Conservation (phyloP, 2,888 invertebrate species). For the Cephus nigrinus region DNA sequence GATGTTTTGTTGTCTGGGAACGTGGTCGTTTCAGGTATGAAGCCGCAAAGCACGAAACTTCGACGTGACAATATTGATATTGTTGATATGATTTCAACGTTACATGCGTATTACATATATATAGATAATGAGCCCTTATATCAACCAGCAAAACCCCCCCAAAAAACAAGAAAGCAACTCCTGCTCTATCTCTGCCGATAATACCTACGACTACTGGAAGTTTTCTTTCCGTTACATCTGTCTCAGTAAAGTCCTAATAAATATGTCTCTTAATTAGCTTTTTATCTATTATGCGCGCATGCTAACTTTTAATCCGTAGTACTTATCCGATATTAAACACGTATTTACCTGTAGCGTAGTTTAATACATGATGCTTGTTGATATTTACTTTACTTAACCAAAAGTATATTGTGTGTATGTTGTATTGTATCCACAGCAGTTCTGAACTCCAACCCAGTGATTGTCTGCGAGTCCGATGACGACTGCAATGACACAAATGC, state of each 20-base stretch:
- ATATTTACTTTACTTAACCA: conserved; percentile 33
- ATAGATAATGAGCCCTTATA: conserved; percentile 22
- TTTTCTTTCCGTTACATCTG: conserved; percentile 64
- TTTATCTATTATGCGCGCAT: conserved; percentile 41
- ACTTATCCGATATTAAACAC: conserved; percentile 26
- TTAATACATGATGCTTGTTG: conserved; percentile 34
- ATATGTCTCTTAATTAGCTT: conserved; percentile 43
- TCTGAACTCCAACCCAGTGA: conserved; percentile 63
- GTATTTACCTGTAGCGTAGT: conserved; percentile 37
- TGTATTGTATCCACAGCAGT: conserved; percentile 66
- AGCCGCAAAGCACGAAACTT: neutral
- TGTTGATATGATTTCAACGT: neutral
- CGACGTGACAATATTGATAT: neutral
- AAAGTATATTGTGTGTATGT: conserved; percentile 49
- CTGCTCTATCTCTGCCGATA: conserved; percentile 42
- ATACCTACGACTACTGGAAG: conserved; percentile 43
- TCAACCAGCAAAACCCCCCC: neutral
- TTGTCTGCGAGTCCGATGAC: conserved; percentile 84
- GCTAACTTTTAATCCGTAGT: conserved; percentile 45
- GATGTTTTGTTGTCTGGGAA: conserved; percentile 28
- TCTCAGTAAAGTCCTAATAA: conserved; percentile 59
- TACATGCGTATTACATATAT: conserved; percentile 10
- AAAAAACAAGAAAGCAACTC: conserved; percentile 20
- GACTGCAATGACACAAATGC: conserved; percentile 87
- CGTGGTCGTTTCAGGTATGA: conserved; percentile 30